Evolutionary conservation across 1,140 invertebrate species (phyloP).

Genomic region (Papilio xuthus): DNA sequence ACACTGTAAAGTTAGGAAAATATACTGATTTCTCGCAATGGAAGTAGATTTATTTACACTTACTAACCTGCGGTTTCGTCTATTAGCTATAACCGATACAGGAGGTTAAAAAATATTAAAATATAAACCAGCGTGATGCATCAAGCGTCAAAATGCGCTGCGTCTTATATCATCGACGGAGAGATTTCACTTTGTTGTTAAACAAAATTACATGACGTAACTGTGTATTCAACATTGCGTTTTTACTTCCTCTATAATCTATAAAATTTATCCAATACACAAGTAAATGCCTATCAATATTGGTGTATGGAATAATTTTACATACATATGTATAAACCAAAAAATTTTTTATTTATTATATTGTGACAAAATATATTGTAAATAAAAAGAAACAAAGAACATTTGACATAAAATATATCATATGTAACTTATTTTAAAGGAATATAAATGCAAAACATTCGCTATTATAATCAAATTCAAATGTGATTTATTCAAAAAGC

Average conservation of each 20-base stretch:
- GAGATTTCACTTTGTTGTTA: conserved; percentile 76
- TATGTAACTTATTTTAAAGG: neutral
- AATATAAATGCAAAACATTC: conserved; percentile 22
- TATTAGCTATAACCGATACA: conserved; percentile 41
- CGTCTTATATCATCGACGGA: conserved; percentile 67
- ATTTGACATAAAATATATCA: conserved; percentile 17
- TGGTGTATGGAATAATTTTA: neutral
- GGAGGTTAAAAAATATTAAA: conserved; percentile 45
- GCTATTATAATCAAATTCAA: conserved; percentile 19
- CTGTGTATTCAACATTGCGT: conserved; percentile 55
- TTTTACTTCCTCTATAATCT: conserved; percentile 60
- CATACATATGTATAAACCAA: neutral
- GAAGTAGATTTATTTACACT: no score
- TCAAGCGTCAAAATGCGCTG: conserved; percentile 38
- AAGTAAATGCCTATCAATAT: neutral
- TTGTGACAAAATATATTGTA: conserved; percentile 3
- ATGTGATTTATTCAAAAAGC: conserved; percentile 26
- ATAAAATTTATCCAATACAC: conserved; percentile 46
- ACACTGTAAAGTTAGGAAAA: no score
- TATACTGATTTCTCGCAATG: no score
- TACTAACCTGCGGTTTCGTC: neutral
- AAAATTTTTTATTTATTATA: neutral
- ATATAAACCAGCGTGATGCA: conserved; percentile 41
- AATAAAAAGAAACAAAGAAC: neutral
- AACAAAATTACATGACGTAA: conserved; percentile 76